Conservation (phyloP, 1,140 invertebrate species). For the Dryas iulia region DNA sequence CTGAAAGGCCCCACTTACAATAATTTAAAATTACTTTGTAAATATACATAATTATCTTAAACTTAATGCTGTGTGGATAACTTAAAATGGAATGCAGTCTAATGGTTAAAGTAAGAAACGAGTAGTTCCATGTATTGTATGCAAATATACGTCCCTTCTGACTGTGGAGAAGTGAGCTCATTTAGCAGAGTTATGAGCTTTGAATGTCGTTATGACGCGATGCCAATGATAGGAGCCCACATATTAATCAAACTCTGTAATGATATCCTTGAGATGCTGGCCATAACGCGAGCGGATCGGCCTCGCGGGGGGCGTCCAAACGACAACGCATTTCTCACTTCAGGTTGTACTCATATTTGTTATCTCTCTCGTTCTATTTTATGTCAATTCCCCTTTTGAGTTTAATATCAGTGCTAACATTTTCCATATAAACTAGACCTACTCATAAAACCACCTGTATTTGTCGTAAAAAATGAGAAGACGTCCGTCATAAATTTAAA, state of each 20-base stretch:
- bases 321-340: conserved; percentile 73
- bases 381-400: conserved; percentile 14
- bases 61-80: conserved; percentile 26
- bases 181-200: conserved; percentile 63
- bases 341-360: conserved; percentile 61
- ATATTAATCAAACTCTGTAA: conserved; percentile 71
- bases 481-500: neutral
- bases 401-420: neutral
- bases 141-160: conserved; percentile 56
- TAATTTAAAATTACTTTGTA: conserved; percentile 7
- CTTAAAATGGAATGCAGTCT: conserved; percentile 38
- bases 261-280: conserved; percentile 50
- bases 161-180: conserved; percentile 52
- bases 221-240: conserved; percentile 52
- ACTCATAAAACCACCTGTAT: neutral
- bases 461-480: neutral
- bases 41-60: conserved; percentile 15
- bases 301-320: conserved; percentile 51
- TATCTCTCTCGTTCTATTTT: conserved; percentile 27
- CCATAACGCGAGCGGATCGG: conserved; percentile 26
- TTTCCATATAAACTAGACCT: neutral
- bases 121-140: conserved; percentile 59
- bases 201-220: conserved; percentile 48
- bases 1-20: neutral
- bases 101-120: conserved; percentile 31